Conservation (phyloP, 2,113 vertebrate genomes). For the Pseudolaguvia tuberculata region DNA sequence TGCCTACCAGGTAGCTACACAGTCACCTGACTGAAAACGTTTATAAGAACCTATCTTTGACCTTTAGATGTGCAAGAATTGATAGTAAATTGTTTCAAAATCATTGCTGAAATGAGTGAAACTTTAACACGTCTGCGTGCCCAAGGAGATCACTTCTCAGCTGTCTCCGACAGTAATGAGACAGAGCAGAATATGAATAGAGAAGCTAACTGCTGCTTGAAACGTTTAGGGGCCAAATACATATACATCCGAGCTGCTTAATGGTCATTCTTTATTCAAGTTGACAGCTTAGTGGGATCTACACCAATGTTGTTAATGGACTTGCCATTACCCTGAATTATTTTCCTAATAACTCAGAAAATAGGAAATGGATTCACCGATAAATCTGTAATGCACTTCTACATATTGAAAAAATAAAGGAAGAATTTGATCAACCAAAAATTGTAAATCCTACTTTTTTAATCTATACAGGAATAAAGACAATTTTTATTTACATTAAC, state of each 20-base stretch:
- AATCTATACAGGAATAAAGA: conserved; percentile 31
- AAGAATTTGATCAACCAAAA: background rate
- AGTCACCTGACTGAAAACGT: no score
- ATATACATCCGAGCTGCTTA: conserved; percentile 65
- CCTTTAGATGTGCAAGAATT: no score
- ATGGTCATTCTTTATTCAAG: conserved; percentile 69
- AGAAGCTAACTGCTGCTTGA: conserved; percentile 62
- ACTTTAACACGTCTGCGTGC: conserved; percentile 13
- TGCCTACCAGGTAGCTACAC: no score
- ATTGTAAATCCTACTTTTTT: conserved; percentile 23
- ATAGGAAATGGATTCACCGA: conserved; percentile 49
- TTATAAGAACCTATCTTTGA: no score
- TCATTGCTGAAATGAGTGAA: conserved; percentile 23
- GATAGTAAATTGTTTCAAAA: no score
- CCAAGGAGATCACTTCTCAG: conserved; percentile 40
- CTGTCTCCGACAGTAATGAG: conserved; percentile 55
- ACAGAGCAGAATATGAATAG: conserved; percentile 59
- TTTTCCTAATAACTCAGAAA: conserved; percentile 58
- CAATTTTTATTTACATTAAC: conserved; percentile 24
- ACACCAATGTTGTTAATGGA: conserved; percentile 62
- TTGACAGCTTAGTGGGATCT: conserved; percentile 65
- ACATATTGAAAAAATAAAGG: conserved; percentile 29
- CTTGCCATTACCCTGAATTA: conserved; percentile 63
- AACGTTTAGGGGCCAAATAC: conserved; percentile 55
- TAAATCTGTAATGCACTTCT: conserved; percentile 42